Conservation (phyloP, 2,113 vertebrate genomes). For the Chascanopsetta lugubris region DNA sequence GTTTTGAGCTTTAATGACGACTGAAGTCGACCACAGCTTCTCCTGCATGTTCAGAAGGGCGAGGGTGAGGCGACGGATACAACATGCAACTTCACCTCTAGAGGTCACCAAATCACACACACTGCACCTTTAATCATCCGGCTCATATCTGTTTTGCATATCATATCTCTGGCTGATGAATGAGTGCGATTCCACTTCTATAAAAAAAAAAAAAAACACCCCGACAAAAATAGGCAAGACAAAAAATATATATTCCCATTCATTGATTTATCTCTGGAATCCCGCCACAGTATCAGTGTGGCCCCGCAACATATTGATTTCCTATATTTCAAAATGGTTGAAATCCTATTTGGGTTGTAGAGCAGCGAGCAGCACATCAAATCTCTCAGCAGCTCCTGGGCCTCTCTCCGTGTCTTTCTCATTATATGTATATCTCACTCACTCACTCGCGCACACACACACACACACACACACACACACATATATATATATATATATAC, state of each 20-base stretch:
- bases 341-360: slow-evolving; percentile 2
- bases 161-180: slow-evolving; percentile 42
- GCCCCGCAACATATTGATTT: background rate
- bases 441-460: background rate
- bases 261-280: slow-evolving; percentile 3
- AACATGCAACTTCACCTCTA: too few relatives aligned
- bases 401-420: background rate
- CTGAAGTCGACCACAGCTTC: too few relatives aligned
- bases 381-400: background rate
- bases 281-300: background rate
- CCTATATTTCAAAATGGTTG: slow-evolving; percentile 1
- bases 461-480: background rate
- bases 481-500: background rate
- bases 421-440: background rate
- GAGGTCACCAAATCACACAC: too few relatives aligned
- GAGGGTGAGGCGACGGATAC: too few relatives aligned
- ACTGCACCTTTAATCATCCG: too few relatives aligned
- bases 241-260: background rate
- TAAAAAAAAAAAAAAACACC: background rate
- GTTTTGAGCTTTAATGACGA: too few relatives aligned
- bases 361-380: background rate
- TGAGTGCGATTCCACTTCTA: too few relatives aligned
- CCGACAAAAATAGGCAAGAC: background rate
- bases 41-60: too few relatives aligned
- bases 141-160: too few relatives aligned